Conservation (phyloP, 1,140 invertebrate species). For the Leptestheria dahalacensis region DNA sequence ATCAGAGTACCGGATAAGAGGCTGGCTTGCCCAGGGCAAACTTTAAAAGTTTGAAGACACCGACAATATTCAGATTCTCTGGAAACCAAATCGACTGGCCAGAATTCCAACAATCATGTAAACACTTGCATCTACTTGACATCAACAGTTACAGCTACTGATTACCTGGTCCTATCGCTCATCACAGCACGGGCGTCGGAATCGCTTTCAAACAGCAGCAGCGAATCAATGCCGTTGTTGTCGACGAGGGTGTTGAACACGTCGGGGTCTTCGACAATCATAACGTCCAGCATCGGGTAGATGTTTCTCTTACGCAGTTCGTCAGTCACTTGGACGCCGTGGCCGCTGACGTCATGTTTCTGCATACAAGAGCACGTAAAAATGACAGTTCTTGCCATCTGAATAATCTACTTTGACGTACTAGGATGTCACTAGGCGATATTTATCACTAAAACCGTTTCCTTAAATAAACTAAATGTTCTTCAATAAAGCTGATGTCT, state of each 20-base stretch:
- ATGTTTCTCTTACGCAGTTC: conserved; percentile 22
- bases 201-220: conserved; percentile 48
- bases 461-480: too few relatives aligned
- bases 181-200: conserved; percentile 45
- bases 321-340: conserved; percentile 31
- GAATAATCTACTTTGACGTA: too few relatives aligned
- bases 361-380: conserved; percentile 13
- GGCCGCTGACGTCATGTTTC: conserved; percentile 44
- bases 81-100: too few relatives aligned
- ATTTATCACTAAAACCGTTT: too few relatives aligned
- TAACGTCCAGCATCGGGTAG: conserved; percentile 45
- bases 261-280: conserved; percentile 55
- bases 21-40: too few relatives aligned
- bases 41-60: conserved; percentile 40
- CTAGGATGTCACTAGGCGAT: too few relatives aligned
- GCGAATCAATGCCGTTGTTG: conserved; percentile 47
- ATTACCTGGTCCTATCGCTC: conserved; percentile 27
- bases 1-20: too few relatives aligned
- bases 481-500: background rate
- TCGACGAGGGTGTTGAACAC: conserved; percentile 76
- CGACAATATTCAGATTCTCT: background rate
- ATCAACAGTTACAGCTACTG: too few relatives aligned
- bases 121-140: too few relatives aligned
- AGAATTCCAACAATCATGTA: too few relatives aligned
- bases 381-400: background rate